phyloP scores from a whole-genome alignment of 2,113 vertebrate species.

The Hypanus sabinus region DNA sequence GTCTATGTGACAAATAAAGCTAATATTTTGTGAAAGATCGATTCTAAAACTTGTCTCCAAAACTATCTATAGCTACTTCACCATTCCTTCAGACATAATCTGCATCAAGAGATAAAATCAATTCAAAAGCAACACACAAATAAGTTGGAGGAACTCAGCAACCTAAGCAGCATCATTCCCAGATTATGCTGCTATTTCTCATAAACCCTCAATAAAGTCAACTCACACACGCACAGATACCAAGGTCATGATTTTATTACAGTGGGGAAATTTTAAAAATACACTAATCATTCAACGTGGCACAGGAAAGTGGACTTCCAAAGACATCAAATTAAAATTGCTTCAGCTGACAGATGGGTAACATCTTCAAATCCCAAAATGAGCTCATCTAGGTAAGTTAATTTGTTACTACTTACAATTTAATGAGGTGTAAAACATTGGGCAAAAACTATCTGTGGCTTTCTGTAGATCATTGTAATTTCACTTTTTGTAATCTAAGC shows the following conservation, averaged over 20 bases:
- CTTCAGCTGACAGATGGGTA: not conserved
- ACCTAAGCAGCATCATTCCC: not conserved
- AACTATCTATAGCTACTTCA: not conserved
- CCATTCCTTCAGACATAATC: not conserved
- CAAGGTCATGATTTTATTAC: conserved; percentile 34
- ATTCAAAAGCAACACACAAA: no score
- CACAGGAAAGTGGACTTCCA: not conserved
- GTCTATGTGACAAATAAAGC: no score
- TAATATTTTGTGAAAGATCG: not conserved
- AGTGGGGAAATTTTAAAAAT: conserved; percentile 1
- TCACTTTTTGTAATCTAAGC: not conserved
- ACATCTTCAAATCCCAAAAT: not conserved
- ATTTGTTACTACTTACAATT: not conserved
- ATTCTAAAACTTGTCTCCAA: not conserved
- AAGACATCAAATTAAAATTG: not conserved
- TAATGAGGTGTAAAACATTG: not conserved
- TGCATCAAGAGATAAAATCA: not conserved
- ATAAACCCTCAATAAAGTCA: not conserved
- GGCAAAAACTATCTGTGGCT: not conserved
- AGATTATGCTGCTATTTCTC: not conserved
- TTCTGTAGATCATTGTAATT: not conserved
- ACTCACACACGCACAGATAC: not conserved
- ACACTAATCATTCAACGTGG: not conserved
- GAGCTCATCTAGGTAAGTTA: conserved; percentile 9
- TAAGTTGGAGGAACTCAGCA: no score